Evolutionary conservation across 2,113 vertebrate genomes (phyloP), one percentile per base, ranked within the genome.

Genomic region (Suricata suricatta): DNA sequence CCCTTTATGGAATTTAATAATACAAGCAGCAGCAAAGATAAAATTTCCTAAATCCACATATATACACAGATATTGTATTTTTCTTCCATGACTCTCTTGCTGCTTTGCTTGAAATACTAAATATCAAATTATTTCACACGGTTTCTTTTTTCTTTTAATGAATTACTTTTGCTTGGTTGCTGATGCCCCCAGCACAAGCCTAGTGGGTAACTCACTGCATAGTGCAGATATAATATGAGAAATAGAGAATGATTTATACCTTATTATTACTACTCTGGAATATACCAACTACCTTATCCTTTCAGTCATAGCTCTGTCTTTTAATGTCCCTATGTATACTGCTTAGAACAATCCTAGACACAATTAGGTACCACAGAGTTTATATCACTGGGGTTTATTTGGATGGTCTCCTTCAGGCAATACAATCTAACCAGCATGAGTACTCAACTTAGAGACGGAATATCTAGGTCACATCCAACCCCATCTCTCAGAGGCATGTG

Each of bases 111-210:
- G n/a, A 95, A 95, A n/a, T 71, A 93, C 13, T 33, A 21, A 66
- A 88, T 88, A 86, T 97, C 50, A 96, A 96, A 64, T 57, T 90
- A 71, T 86, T 93, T 89, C 35, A 82, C 3, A 44, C 1, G 13
- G 50, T 35, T 92, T 54, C 33, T 74, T 52, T 44, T 44, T 50
- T 88, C 95, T 80, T 89, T 87, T 88, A 74, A 7, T 50, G 57
- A 88, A 19, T 35, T 90, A 7, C 31, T 54, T 60, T 80, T 80
- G 25, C 50, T 35, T 4, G 57, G 13, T 41, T 85, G 9, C 50
- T 50, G n/a, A 68, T 89, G 31, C 1, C 27, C 15, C 19, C 64
- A 81, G 31, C 11, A 66, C 7, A 72, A 35, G 35, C 4, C 29
- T 79, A 27, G 66, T 47, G 35, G 3, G 2, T 38, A 85, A 72